A percentile compares a stretch with the other conserved stretches of the same genome.
These are phyloP conservation scores for Limnothrissa miodon DNA, from an alignment of 2,113 vertebrate genomes.

Conservation along the genomic window DNA sequence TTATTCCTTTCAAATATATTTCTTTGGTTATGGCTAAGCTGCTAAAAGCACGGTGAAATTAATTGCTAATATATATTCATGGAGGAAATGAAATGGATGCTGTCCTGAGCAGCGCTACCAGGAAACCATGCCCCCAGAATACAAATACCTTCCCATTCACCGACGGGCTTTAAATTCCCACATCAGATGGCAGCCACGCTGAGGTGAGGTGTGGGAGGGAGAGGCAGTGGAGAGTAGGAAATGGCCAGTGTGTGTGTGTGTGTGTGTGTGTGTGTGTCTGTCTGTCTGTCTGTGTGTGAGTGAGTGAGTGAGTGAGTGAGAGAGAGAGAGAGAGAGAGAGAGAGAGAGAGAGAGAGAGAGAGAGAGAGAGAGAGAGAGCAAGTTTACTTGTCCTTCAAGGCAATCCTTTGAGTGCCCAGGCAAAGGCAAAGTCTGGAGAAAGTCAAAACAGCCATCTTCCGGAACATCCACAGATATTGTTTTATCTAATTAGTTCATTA, in stretches of 20 bases:
- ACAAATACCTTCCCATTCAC: slow-evolving; percentile 47
- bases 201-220: slow-evolving; percentile 42
- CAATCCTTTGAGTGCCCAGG: background rate
- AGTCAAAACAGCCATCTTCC: slow-evolving; percentile 20
- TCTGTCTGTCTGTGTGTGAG: background rate
- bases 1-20: slow-evolving; percentile 6
- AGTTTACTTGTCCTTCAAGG: slow-evolving; percentile 3
- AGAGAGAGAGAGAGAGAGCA: background rate
- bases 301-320: background rate
- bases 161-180: slow-evolving; percentile 44
- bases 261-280: slow-evolving; percentile 31
- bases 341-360: no score
- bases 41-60: slow-evolving; percentile 6
- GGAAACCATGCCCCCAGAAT: background rate
- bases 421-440: background rate
- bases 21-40: slow-evolving; percentile 8
- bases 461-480: slow-evolving; percentile 38
- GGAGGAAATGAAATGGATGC: slow-evolving; percentile 5
- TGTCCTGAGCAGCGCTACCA: slow-evolving; percentile 3
- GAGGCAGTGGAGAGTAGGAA: slow-evolving; percentile 34
- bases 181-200: slow-evolving; percentile 43
- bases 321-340: background rate
- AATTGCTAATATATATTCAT: slow-evolving; percentile 15
- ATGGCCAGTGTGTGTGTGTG: slow-evolving; percentile 46
- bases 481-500: slow-evolving; percentile 68